These are phyloP conservation scores for Liasis olivaceus DNA, from an alignment of 2,797 vertebrate genomes.

Conservation along the genomic window DNA sequence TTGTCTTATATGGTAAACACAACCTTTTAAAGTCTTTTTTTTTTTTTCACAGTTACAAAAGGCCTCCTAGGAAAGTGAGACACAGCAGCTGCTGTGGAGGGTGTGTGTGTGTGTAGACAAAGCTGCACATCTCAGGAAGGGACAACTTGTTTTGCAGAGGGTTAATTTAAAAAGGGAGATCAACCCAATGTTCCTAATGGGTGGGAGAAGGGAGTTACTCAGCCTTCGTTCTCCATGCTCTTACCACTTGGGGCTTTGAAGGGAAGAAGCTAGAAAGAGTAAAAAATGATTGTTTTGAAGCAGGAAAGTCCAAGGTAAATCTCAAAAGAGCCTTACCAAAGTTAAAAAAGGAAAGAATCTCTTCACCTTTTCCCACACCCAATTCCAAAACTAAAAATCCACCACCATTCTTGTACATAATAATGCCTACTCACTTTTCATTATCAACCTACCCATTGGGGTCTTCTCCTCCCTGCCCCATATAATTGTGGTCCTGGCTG, in stretches of 20 bases:
- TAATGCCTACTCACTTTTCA: neutral
- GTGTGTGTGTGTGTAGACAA: neutral
- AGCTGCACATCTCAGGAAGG: neutral
- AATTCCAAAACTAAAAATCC: neutral
- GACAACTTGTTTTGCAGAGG: neutral
- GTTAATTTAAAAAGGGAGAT: neutral
- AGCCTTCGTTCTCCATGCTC: neutral
- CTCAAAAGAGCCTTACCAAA: neutral
- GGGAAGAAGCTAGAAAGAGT: neutral
- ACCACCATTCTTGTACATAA: neutral
- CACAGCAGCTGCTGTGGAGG: conserved; percentile 20
- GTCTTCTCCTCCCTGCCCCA: neutral
- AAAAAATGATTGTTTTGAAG: neutral
- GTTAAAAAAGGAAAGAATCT: neutral
- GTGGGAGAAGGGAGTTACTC: neutral
- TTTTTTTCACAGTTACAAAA: conserved; percentile 41
- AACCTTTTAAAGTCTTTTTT: conserved; percentile 54
- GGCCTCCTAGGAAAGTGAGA: conserved; percentile 30
- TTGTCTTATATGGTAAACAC: conserved; percentile 49
- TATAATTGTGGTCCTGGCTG: neutral
- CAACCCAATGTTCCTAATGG: neutral
- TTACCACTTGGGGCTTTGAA: neutral
- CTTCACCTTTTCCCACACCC: neutral
- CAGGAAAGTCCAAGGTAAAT: neutral
- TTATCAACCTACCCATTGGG: neutral